phyloP scores from a whole-genome alignment of 2,888 invertebrate genomes.

The Spodoptera exigua region DNA sequence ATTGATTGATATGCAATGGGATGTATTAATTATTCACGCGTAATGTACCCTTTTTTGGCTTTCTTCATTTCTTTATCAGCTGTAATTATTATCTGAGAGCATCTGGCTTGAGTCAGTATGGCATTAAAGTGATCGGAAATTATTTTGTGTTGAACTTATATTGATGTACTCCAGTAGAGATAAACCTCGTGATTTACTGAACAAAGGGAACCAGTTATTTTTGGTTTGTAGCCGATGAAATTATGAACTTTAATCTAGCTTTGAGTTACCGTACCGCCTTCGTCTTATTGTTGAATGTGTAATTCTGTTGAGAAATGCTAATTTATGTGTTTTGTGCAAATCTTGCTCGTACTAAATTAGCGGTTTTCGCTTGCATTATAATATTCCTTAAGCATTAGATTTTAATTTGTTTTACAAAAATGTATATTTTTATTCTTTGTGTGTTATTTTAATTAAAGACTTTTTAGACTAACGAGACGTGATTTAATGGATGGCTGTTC shows the following conservation, averaged over 20 bases:
- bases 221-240: slow-evolving; percentile 31
- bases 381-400: too few relatives aligned
- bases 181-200: slow-evolving; percentile 1
- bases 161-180: too few relatives aligned
- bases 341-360: too few relatives aligned
- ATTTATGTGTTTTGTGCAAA: too few relatives aligned
- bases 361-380: too few relatives aligned
- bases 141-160: too few relatives aligned
- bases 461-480: slow-evolving; percentile 7
- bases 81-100: slow-evolving; percentile 44
- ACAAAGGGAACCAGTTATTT: slow-evolving; percentile 34
- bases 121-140: neutral
- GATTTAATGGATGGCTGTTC: slow-evolving; percentile 26
- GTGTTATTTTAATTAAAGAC: neutral
- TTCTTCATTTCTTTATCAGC: slow-evolving; percentile 21
- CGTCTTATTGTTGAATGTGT: slow-evolving; percentile 13
- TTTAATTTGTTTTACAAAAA: too few relatives aligned
- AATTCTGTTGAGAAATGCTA: neutral
- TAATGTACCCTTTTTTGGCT: slow-evolving; percentile 19
- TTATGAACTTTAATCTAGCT: slow-evolving; percentile 12
- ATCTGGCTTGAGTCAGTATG: slow-evolving; percentile 21
- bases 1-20: slow-evolving; percentile 77
- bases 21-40: slow-evolving; percentile 59
- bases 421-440: too few relatives aligned
- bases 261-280: slow-evolving; percentile 11